phyloP scores from a whole-genome alignment of 2,113 vertebrate genomes.

The Rhinichthys klamathensis region DNA sequence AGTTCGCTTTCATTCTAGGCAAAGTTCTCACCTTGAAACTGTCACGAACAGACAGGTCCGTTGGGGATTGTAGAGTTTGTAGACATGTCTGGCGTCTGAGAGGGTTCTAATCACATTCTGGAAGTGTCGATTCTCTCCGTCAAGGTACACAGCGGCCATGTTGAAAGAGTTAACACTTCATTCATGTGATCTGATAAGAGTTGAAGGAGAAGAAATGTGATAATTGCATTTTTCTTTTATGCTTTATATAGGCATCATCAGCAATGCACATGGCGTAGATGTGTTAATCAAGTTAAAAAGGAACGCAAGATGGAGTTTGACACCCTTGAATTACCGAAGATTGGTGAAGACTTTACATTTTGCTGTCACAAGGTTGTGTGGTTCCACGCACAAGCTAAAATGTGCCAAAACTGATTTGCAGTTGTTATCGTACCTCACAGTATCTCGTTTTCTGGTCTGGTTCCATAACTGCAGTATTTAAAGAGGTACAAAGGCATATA shows the following conservation, averaged over 20 bases:
- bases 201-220: constrained; percentile 28
- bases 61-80: neutral
- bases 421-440: neutral
- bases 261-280: neutral
- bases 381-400: neutral
- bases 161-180: neutral
- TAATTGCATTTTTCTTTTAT: constrained; percentile 30
- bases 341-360: neutral
- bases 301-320: neutral
- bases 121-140: neutral
- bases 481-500: neutral
- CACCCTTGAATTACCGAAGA: neutral
- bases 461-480: neutral
- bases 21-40: constrained; percentile 36
- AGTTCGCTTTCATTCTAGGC: neutral
- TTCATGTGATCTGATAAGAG: constrained; percentile 13
- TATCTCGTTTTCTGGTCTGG: neutral
- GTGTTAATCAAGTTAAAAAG: constrained; percentile 14
- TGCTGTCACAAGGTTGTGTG: neutral
- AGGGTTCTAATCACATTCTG: neutral
- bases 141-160: constrained; percentile 18
- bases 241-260: neutral
- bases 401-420: neutral
- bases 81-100: neutral
- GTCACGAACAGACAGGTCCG: neutral